Evolutionary conservation across 2,797 vertebrate genomes (phyloP).

Genomic region (Peromyscus attwateri): DNA sequence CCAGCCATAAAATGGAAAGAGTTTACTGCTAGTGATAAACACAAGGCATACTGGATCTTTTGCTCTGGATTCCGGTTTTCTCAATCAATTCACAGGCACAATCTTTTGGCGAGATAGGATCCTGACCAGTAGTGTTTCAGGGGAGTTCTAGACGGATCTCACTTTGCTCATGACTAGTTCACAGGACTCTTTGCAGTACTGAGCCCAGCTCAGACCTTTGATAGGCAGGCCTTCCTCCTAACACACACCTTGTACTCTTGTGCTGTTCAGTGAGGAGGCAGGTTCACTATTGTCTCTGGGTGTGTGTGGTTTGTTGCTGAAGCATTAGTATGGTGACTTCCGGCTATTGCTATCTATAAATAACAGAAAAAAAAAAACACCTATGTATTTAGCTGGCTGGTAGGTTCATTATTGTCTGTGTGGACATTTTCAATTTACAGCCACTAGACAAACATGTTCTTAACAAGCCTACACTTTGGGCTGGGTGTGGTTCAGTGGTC

Average conservation of each 20-base stretch:
- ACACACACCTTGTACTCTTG: background rate
- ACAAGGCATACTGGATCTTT: background rate
- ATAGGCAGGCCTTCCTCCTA: background rate
- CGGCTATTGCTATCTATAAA: background rate
- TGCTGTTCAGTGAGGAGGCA: background rate
- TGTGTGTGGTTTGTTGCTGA: background rate
- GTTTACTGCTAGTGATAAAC: background rate
- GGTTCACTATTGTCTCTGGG: background rate
- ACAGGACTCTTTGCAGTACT: background rate
- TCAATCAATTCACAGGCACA: background rate
- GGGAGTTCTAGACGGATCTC: background rate
- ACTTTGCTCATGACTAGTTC: background rate
- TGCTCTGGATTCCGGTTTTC: background rate
- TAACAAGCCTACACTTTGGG: background rate
- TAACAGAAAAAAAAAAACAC: background rate
- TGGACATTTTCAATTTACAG: background rate
- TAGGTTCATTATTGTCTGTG: background rate
- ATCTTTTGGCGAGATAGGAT: background rate
- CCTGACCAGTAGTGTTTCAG: background rate
- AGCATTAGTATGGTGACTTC: background rate
- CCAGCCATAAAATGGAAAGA: background rate
- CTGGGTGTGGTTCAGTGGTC: background rate
- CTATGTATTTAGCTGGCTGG: too few species aligned
- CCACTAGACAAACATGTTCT: background rate
- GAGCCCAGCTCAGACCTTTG: background rate